Evolutionary conservation across 2,113 vertebrate species (phyloP).

Genomic region (Egretta garzetta): DNA sequence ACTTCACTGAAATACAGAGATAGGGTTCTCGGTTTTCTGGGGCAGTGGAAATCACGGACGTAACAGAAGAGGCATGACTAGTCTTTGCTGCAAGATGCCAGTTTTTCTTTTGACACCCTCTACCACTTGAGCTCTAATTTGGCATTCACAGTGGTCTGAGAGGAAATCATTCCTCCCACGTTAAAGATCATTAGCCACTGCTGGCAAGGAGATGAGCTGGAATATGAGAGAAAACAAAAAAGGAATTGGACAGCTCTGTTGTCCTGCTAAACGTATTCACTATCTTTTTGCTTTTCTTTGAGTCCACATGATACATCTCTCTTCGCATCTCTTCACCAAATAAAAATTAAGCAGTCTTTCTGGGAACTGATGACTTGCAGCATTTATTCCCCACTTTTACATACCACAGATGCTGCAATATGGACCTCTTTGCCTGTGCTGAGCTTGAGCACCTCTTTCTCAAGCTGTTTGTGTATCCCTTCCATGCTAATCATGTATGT

Average conservation of each 20-base stretch:
- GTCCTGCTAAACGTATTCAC: not conserved
- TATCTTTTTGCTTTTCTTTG: not conserved
- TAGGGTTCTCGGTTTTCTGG: not conserved
- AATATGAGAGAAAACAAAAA: not conserved
- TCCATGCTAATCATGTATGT: not conserved
- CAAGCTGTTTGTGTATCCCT: not conserved
- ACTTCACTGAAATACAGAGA: not conserved
- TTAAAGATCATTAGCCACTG: not conserved
- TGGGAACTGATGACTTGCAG: not conserved
- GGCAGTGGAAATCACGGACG: not conserved
- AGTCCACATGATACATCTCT: not conserved
- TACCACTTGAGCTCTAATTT: not conserved
- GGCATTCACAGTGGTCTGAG: not conserved
- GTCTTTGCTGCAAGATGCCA: not conserved
- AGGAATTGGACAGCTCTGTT: not conserved
- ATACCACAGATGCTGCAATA: not conserved
- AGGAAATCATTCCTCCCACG: not conserved
- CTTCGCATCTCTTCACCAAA: not conserved
- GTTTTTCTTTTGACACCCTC: not conserved
- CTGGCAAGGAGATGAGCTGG: not conserved
- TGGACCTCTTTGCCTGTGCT: rapidly evolving
- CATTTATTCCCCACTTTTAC: not conserved
- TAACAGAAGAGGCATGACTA: not conserved
- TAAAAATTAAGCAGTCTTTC: not conserved
- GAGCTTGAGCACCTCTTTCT: not conserved